These are phyloP conservation scores for Ligdia adustata DNA, from an alignment of 2,888 invertebrate species.

Conservation along the genomic window DNA sequence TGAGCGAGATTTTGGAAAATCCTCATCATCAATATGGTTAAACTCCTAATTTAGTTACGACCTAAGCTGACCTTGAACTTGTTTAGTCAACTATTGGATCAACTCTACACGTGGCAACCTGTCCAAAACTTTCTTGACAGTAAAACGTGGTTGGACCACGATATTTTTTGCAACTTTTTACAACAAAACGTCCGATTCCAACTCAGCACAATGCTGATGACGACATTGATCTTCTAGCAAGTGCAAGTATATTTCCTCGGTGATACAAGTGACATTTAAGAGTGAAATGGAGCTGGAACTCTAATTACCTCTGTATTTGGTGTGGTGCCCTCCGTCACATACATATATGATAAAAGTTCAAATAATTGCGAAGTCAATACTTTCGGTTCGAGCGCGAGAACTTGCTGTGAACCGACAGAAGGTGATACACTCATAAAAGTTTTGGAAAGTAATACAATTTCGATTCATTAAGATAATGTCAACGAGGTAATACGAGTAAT, in stretches of 20 bases:
- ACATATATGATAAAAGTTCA: slow-evolving; percentile 16
- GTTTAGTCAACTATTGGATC: too few species aligned
- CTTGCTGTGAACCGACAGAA: background rate
- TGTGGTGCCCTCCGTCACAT: background rate
- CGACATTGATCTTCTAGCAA: too few species aligned
- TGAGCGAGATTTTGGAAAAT: slow-evolving; percentile 5
- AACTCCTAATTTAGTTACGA: background rate
- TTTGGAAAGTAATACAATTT: background rate
- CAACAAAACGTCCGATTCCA: too few species aligned
- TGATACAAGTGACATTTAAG: too few species aligned
- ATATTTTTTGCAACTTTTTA: too few species aligned
- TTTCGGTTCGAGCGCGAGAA: background rate
- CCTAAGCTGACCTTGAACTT: background rate
- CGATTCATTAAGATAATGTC: slow-evolving; percentile 1
- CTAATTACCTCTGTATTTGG: background rate
- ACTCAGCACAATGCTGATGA: too few species aligned
- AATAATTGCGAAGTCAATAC: background rate
- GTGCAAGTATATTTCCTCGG: too few species aligned
- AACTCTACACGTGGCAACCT: too few species aligned
- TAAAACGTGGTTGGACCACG: too few species aligned
- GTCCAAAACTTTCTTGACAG: too few species aligned
- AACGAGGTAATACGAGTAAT: background rate
- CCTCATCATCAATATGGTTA: background rate
- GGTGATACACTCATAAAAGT: background rate
- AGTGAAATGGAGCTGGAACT: background rate